These are phyloP conservation scores for Sceliomorpha sp. DNA, from an alignment of 2,888 invertebrate genomes.

Conservation along the genomic window DNA sequence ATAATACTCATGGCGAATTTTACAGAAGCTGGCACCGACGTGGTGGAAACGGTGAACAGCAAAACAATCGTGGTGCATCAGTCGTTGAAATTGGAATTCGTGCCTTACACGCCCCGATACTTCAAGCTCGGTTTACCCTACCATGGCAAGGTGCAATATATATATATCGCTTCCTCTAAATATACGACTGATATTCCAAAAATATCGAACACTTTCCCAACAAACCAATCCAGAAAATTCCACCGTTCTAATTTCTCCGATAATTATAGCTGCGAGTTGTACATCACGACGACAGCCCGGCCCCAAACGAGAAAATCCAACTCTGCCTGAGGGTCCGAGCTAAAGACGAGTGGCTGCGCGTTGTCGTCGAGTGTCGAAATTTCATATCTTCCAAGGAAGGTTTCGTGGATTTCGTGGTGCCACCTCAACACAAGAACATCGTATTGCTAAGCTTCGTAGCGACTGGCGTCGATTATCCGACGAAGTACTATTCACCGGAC, in stretches of 20 bases:
- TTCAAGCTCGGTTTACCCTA: slow-evolving; percentile 88
- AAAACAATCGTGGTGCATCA: slow-evolving; percentile 83
- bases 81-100: slow-evolving; percentile 83
- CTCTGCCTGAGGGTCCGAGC: slow-evolving; percentile 74
- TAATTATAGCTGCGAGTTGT: slow-evolving; percentile 69
- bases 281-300: slow-evolving; percentile 74
- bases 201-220: too few relatives aligned
- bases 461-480: slow-evolving; percentile 75
- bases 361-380: slow-evolving; percentile 75
- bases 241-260: too few relatives aligned
- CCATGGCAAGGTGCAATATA: slow-evolving; percentile 83
- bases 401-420: slow-evolving; percentile 76
- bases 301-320: slow-evolving; percentile 75
- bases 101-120: slow-evolving; percentile 82
- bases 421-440: slow-evolving; percentile 74
- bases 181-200: too few relatives aligned
- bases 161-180: too few relatives aligned
- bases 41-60: slow-evolving; percentile 84
- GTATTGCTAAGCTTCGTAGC: slow-evolving; percentile 74
- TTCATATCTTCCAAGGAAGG: slow-evolving; percentile 76
- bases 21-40: slow-evolving; percentile 84
- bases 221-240: too few relatives aligned
- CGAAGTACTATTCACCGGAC: slow-evolving; percentile 78
- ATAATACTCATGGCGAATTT: slow-evolving; percentile 79
- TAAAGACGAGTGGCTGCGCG: slow-evolving; percentile 73